These are phyloP conservation scores for Polymixis lichenea DNA, from an alignment of 2,888 invertebrate genomes.

Conservation along the genomic window DNA sequence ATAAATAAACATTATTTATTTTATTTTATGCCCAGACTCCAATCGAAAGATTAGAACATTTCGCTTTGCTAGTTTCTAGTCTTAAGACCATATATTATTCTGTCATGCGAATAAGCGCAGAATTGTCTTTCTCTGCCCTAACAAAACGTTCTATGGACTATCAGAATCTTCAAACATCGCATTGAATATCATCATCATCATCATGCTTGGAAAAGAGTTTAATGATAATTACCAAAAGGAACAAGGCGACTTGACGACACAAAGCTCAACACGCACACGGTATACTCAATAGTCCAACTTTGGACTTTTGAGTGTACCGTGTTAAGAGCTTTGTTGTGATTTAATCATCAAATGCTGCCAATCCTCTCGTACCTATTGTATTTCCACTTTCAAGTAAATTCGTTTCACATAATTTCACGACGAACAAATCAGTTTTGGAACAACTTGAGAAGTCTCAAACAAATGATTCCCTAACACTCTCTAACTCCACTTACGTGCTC, in stretches of 20 bases:
- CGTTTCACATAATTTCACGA: conserved; percentile 22
- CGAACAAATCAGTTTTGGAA: conserved; percentile 20
- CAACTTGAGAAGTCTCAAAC: conserved; percentile 42
- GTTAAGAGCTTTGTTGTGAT: neutral
- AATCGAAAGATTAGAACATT: neutral
- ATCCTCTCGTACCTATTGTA: neutral
- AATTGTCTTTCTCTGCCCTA: neutral
- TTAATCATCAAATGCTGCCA: neutral
- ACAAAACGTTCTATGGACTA: neutral
- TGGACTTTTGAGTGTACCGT: too few species aligned
- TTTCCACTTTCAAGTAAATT: conserved; percentile 11
- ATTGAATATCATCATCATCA: too few species aligned
- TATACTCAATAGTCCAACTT: too few species aligned
- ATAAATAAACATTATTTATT: neutral
- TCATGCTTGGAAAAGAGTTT: neutral
- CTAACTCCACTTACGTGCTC: conserved; percentile 53
- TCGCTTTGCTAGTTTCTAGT: neutral
- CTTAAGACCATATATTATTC: neutral
- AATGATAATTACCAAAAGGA: neutral
- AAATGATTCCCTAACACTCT: conserved; percentile 41
- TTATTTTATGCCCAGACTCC: neutral
- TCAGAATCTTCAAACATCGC: neutral
- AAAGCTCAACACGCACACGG: too few species aligned
- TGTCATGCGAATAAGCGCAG: neutral
- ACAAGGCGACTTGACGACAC: neutral